A percentile compares a stretch with the other conserved stretches of the same genome.
phyloP scores from a whole-genome alignment of 2,888 invertebrate genomes.

The Coecobrya sp. region DNA sequence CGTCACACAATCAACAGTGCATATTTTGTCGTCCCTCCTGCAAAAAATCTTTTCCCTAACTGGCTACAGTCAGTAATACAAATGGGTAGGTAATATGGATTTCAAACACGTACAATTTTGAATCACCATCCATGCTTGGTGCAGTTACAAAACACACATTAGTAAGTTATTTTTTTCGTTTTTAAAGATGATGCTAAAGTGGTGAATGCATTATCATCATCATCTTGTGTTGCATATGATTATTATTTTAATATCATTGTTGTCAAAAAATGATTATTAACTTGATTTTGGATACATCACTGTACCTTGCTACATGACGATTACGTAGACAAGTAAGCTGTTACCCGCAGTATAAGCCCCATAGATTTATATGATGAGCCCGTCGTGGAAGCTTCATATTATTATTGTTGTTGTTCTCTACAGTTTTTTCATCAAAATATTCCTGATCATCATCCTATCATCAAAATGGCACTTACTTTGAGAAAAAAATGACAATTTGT shows the following conservation, averaged over 20 bases:
- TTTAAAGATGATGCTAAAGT: neutral
- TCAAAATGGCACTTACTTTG: neutral
- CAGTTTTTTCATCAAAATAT: neutral
- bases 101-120: constrained; percentile 25
- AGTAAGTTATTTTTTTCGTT: neutral
- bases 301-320: neutral
- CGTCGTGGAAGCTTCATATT: neutral
- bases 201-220: neutral
- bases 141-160: neutral
- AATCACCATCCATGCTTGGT: neutral
- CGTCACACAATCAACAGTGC: constrained; percentile 26
- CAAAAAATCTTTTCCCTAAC: neutral
- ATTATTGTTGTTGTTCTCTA: too few species aligned
- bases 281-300: constrained; percentile 30
- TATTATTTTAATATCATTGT: constrained; percentile 36
- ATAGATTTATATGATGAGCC: neutral
- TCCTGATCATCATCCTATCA: neutral
- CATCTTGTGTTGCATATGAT: constrained; percentile 50
- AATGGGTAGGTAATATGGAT: neutral
- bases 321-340: neutral
- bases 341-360: neutral
- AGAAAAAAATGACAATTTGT: neutral
- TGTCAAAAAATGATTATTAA: constrained; percentile 55
- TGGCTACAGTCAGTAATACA: neutral
- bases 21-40: constrained; percentile 3